phyloP scores from a whole-genome alignment of 2,113 vertebrate species.

The Alligator sinensis region DNA sequence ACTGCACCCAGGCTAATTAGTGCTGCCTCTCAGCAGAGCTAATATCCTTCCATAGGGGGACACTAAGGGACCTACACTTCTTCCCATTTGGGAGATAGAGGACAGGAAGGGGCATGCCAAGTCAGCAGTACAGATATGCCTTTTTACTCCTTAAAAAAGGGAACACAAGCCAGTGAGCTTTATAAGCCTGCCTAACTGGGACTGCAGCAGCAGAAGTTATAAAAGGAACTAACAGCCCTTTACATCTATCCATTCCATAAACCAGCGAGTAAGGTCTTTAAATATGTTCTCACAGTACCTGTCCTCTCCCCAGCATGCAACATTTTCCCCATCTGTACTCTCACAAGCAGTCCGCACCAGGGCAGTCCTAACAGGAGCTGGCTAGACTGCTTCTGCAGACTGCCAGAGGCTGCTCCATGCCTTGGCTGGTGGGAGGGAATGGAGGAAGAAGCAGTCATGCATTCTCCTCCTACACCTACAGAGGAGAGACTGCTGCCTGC shows the following conservation, averaged over 20 bases:
- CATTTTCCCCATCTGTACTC: too few relatives aligned
- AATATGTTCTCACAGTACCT: neutral
- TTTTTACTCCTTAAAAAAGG: too few relatives aligned
- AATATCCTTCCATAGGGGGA: too few relatives aligned
- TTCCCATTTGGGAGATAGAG: too few relatives aligned
- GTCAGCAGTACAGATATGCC: too few relatives aligned
- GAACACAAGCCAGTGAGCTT: neutral
- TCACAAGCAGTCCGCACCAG: neutral
- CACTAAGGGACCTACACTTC: too few relatives aligned
- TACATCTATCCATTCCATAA: too few relatives aligned
- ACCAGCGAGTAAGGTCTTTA: neutral
- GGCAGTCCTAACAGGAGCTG: fast-evolving
- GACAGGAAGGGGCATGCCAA: too few relatives aligned
- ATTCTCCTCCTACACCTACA: fast-evolving
- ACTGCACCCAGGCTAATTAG: too few relatives aligned
- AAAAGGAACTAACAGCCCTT: neutral
- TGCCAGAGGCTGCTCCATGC: neutral
- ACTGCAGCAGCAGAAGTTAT: neutral
- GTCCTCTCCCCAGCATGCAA: neutral
- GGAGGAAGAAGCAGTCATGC: neutral
- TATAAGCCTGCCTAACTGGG: neutral
- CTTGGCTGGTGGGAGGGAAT: neutral
- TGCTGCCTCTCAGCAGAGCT: too few relatives aligned
- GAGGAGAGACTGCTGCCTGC: neutral
- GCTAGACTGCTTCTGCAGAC: neutral